Conservation (phyloP, 1,140 invertebrate species). For the Aphelinus certus region DNA sequence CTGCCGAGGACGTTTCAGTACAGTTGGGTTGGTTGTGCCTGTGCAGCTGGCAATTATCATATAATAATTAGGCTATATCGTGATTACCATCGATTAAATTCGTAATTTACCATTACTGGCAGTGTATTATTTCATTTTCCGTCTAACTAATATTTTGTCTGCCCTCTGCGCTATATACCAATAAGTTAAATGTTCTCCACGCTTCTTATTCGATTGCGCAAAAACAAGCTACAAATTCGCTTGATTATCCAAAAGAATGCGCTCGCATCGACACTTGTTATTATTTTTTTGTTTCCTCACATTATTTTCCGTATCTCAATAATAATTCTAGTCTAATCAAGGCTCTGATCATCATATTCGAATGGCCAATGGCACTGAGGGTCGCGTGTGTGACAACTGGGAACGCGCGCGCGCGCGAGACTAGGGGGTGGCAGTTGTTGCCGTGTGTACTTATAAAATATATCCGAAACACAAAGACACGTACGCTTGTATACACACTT, state of each 20-base stretch:
- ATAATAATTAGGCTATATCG: conserved; percentile 41
- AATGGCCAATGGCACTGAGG: neutral
- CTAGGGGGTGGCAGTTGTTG: too few relatives aligned
- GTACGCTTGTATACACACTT: too few relatives aligned
- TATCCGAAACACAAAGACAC: too few relatives aligned
- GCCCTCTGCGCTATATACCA: conserved; percentile 42
- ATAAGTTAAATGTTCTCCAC: conserved; percentile 28
- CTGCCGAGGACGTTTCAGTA: conserved; percentile 11
- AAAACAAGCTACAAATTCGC: neutral
- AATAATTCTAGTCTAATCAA: conserved; percentile 48
- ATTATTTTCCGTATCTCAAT: neutral
- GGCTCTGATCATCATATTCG: conserved; percentile 47
- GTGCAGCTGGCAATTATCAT: conserved; percentile 23
- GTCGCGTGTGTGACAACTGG: too few relatives aligned
- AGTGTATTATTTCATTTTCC: conserved; percentile 46
- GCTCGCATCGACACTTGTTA: too few relatives aligned
- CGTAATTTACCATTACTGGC: conserved; percentile 56
- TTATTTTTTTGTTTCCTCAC: too few relatives aligned
- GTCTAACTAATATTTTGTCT: conserved; percentile 19
- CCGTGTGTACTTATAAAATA: too few relatives aligned
- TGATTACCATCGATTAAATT: conserved; percentile 55
- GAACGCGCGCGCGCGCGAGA: too few relatives aligned
- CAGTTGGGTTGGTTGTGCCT: conserved; percentile 33
- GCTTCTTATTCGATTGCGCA: conserved; percentile 17
- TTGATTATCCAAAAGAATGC: too few relatives aligned